Evolutionary conservation across 2,888 invertebrate genomes (phyloP).

Genomic region (Lithosia quadra): DNA sequence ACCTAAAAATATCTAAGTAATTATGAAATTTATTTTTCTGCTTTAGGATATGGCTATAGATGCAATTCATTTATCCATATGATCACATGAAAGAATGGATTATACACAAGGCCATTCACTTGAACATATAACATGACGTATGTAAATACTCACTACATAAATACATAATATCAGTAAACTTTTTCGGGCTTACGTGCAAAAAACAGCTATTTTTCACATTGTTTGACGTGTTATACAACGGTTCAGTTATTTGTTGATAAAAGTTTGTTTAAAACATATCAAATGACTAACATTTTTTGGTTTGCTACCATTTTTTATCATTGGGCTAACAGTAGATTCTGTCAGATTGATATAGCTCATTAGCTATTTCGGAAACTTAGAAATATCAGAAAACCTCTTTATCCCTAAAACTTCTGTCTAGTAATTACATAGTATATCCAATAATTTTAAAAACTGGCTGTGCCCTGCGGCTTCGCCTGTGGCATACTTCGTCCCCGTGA

Average conservation of each 20-base stretch:
- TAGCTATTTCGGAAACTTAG: background rate
- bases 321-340: background rate
- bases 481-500: too few species aligned
- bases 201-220: constrained; percentile 6
- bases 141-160: background rate
- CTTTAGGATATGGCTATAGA: background rate
- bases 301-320: background rate
- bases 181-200: constrained; percentile 11
- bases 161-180: background rate
- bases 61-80: background rate
- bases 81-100: background rate
- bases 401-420: too few species aligned
- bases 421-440: too few species aligned
- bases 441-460: too few species aligned
- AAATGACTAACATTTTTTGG: background rate
- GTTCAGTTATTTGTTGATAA: background rate
- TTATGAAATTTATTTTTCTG: background rate
- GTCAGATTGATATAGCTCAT: background rate
- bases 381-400: background rate
- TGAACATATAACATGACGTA: background rate
- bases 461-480: too few species aligned
- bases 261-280: background rate
- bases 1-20: background rate
- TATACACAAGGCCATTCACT: background rate
- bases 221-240: background rate